Evolutionary conservation across 2,888 invertebrate species (phyloP), one percentile per base, ranked within the genome.

Genomic region (Flexamia atlantica): DNA sequence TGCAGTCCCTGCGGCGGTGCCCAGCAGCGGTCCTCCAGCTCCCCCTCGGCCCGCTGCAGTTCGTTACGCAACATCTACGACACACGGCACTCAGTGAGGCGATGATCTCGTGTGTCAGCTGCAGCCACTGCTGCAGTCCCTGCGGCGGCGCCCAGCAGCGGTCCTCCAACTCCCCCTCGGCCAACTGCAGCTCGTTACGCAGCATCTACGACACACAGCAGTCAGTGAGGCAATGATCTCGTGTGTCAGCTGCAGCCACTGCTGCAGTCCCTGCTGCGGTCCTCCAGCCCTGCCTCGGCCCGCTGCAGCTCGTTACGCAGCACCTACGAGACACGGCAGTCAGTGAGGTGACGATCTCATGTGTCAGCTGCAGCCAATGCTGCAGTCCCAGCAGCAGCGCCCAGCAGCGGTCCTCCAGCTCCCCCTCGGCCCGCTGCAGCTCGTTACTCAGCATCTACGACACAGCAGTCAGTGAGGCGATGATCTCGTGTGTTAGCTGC

Each of bases 61-160:
- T 97, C 97, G 30, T 93, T 93, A 85, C 97, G 93, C 80, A 97
- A 90, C 93, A 95, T 94, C 95, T 95, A 17, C n/a, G n/a, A n/a
- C 36, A 36, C 36, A 36, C 98, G 64, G 93, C 91, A 86, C 94
- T 92, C 90, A 95, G 96, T 97, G 90, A n/a, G n/a, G n/a, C n/a
- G n/a, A n/a, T n/a, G n/a, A 98, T 93, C 91, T 99, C 99, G 90
- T 99, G 97, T 0, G 99, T 99, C 79, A 98, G 92, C 89, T 99
- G 98, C 20, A 99, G 91, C 97, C 99, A 98, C 86, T 97, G 96
- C 89, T 99, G 99, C 7, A 99, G 92, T 1, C 96, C 96, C 0
- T 94, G 92, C 0, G 98, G 97, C 0, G 98, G 97, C 25, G 96
- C 94, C 96, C 97, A 97, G 89, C 97, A 97, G 83, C 96, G 93